A percentile compares a stretch with the other conserved stretches of the same genome.
Conservation (phyloP, 2,888 invertebrate species). For the Drosophila meridiana region DNA sequence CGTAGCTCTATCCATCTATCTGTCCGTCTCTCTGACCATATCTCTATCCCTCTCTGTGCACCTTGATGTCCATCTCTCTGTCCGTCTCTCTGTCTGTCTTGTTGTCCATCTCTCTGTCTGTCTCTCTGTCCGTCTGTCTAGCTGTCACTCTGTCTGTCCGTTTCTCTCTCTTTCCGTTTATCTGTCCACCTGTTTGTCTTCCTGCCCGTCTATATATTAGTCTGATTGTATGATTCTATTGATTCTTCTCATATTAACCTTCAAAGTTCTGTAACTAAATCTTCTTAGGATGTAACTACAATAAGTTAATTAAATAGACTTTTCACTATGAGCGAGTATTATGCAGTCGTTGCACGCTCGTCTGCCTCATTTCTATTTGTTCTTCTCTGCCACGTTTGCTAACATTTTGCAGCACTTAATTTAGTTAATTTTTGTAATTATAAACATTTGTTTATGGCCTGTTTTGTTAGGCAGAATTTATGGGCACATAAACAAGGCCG, state of each 20-base stretch:
- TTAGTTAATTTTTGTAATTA: slow-evolving; percentile 20
- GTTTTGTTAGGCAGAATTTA: slow-evolving; percentile 34
- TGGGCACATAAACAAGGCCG: slow-evolving; percentile 52
- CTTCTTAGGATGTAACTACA: neutral
- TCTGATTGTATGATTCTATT: too few relatives aligned
- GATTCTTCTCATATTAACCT: too few relatives aligned
- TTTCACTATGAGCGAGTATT: neutral
- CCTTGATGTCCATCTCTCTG: neutral
- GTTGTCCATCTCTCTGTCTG: too few relatives aligned
- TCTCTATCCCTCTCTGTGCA: neutral
- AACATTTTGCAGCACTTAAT: neutral
- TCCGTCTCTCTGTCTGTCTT: neutral
- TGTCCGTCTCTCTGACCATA: neutral
- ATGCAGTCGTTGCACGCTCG: neutral
- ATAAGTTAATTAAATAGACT: neutral
- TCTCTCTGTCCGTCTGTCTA: neutral
- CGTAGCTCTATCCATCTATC: neutral
- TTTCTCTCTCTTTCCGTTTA: too few relatives aligned
- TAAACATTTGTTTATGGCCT: slow-evolving; percentile 36
- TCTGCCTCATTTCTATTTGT: neutral
- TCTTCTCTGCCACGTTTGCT: slow-evolving; percentile 29
- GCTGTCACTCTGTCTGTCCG: too few relatives aligned
- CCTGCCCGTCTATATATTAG: too few relatives aligned
- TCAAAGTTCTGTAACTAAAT: too few relatives aligned
- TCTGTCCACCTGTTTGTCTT: too few relatives aligned